These are phyloP conservation scores for Magallana ariakensis DNA, from an alignment of 1,140 invertebrate genomes.

Conservation along the genomic window DNA sequence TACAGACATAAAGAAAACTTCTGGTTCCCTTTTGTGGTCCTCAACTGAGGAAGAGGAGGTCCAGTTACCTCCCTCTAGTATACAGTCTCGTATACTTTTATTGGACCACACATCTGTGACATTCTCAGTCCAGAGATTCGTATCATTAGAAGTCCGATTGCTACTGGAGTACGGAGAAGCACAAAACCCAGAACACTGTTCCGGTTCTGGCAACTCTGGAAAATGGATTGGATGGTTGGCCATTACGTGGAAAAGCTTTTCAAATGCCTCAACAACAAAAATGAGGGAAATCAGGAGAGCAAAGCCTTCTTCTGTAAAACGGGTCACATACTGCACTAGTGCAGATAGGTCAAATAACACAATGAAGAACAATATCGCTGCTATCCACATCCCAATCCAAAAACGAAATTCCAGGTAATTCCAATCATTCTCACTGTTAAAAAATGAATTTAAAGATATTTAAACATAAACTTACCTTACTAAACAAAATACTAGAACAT, in stretches of 20 bases:
- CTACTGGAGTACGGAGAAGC: not conserved
- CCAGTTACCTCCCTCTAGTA: conserved; percentile 44
- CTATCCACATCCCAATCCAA: conserved; percentile 97
- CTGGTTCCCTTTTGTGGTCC: conserved; percentile 84
- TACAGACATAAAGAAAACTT: conserved; percentile 98
- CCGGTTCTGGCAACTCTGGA: conserved; percentile 86
- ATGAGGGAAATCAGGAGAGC: conserved; percentile 99
- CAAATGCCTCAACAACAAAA: conserved; percentile 96
- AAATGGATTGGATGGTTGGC: conserved; percentile 82
- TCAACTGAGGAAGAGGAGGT: no score
- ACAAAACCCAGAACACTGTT: conserved; percentile 79
- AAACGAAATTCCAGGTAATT: conserved; percentile 95
- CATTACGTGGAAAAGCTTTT: conserved; percentile 78
- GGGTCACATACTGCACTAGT: conserved; percentile 98
- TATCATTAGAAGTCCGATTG: not conserved
- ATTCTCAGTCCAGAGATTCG: not conserved
- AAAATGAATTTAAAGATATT: conserved; percentile 20
- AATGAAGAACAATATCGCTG: conserved; percentile 91
- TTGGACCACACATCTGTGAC: conserved; percentile 44
- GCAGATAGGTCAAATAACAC: conserved; percentile 98
- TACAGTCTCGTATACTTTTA: conserved; percentile 50
- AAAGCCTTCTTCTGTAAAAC: conserved; percentile 99
- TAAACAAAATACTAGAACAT: no score
- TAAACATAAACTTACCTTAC: not conserved
- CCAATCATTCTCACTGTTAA: conserved; percentile 86